phyloP scores from a whole-genome alignment of 1,140 invertebrate species.

The Chelonus insularis region DNA sequence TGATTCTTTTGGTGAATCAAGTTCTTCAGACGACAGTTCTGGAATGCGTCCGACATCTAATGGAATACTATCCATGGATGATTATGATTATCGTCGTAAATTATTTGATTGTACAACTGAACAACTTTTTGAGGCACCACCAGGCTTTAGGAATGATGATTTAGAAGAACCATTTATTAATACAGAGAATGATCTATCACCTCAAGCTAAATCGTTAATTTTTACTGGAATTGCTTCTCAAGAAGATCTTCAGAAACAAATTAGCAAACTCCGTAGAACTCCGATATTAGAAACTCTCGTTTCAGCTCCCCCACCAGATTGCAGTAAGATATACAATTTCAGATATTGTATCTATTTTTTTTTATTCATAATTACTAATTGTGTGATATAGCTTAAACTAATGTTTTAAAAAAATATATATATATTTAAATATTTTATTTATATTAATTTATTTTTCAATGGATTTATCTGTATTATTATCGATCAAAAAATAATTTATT shows the following conservation, averaged over 20 bases:
- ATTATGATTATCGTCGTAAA: not conserved
- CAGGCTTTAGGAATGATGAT: constrained; percentile 27
- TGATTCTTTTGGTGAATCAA: constrained; percentile 36
- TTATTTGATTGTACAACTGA: not conserved
- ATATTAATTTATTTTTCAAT: too few species aligned
- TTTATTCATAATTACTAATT: too few species aligned
- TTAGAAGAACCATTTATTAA: constrained; percentile 21
- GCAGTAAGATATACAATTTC: constrained; percentile 34
- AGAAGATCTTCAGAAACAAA: constrained; percentile 45
- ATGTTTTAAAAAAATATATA: too few species aligned
- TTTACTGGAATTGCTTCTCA: constrained; percentile 47
- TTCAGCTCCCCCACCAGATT: constrained; percentile 37
- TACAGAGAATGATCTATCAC: constrained; percentile 32
- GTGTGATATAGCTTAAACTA: too few species aligned
- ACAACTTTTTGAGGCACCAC: constrained; percentile 27
- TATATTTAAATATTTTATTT: too few species aligned
- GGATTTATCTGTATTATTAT: constrained; percentile 45
- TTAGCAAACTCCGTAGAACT: constrained; percentile 46
- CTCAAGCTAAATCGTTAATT: constrained; percentile 39
- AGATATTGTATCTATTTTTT: too few species aligned
- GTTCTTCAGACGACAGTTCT: constrained; percentile 16
- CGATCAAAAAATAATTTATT: constrained; percentile 18
- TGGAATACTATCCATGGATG: constrained; percentile 10
- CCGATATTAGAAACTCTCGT: constrained; percentile 49
- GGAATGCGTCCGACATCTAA: constrained; percentile 19